Evolutionary conservation across 1,140 invertebrate species (phyloP).

Genomic region (Tachypleus tridentatus): DNA sequence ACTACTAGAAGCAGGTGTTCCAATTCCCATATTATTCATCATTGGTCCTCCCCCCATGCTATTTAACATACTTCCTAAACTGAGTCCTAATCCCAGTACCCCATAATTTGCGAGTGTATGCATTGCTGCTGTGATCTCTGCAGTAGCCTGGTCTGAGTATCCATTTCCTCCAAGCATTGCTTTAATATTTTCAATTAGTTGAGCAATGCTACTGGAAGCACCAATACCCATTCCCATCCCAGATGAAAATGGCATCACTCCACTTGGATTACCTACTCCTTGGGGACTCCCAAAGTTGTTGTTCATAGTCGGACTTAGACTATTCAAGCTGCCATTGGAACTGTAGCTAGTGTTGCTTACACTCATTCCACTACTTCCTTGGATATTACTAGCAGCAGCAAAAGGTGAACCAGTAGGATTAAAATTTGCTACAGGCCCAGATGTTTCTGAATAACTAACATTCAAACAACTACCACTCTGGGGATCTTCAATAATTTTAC

Average conservation of each 20-base stretch:
- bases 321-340: slow-evolving; percentile 28
- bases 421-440: slow-evolving; percentile 87
- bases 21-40: slow-evolving; percentile 27
- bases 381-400: slow-evolving; percentile 44
- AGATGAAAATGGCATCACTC: slow-evolving; percentile 19
- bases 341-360: slow-evolving; percentile 27
- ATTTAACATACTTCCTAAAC: slow-evolving; percentile 46
- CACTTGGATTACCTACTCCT: slow-evolving; percentile 13
- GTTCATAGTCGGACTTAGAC: slow-evolving; percentile 25
- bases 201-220: slow-evolving; percentile 44
- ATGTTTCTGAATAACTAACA: slow-evolving; percentile 90
- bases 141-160: slow-evolving; percentile 72
- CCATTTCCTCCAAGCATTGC: slow-evolving; percentile 67
- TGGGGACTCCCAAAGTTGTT: slow-evolving; percentile 24
- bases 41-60: slow-evolving; percentile 19
- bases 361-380: slow-evolving; percentile 14
- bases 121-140: slow-evolving; percentile 82
- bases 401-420: slow-evolving; percentile 93
- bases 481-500: slow-evolving; percentile 95
- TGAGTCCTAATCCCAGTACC: slow-evolving; percentile 66
- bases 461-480: slow-evolving; percentile 90
- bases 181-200: slow-evolving; percentile 72
- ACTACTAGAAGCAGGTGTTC: slow-evolving; percentile 27
- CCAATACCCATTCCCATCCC: slow-evolving; percentile 18
- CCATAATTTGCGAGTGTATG: slow-evolving; percentile 86